phyloP scores from a whole-genome alignment of 2,797 vertebrate species.

The Pampus argenteus region DNA sequence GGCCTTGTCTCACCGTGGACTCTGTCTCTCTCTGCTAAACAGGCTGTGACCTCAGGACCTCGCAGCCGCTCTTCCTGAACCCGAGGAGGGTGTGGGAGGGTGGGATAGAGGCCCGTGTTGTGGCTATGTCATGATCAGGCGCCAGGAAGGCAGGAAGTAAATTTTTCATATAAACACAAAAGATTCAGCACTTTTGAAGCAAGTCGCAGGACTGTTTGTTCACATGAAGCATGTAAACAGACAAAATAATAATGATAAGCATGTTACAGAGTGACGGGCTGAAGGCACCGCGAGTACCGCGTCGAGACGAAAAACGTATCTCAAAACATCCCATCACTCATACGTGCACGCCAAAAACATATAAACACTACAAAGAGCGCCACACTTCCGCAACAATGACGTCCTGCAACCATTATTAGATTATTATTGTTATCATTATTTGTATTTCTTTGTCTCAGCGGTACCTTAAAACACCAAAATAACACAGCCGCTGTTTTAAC shows the following conservation, averaged over 20 bases:
- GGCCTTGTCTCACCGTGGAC: not conserved
- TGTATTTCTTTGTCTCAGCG: too few relatives aligned
- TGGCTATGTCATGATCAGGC: constrained; percentile 71
- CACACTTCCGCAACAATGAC: too few relatives aligned
- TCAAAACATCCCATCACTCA: constrained; percentile 4
- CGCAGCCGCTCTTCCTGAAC: constrained; percentile 46
- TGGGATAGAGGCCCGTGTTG: constrained; percentile 63
- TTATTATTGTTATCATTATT: too few relatives aligned
- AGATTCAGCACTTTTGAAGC: constrained; percentile 62
- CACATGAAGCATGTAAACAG: constrained; percentile 24
- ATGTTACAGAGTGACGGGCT: not conserved
- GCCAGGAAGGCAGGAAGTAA: constrained; percentile 74
- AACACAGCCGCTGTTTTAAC: too few relatives aligned
- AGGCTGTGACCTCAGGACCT: constrained; percentile 45
- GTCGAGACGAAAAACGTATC: not conserved
- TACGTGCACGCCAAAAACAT: too few relatives aligned
- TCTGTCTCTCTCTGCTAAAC: constrained; percentile 33
- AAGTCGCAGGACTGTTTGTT: constrained; percentile 41
- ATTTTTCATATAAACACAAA: constrained; percentile 67
- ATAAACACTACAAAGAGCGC: too few relatives aligned
- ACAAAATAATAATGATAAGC: constrained; percentile 35
- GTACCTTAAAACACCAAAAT: too few relatives aligned
- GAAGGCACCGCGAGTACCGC: constrained; percentile 6
- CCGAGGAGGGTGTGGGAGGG: too few relatives aligned
- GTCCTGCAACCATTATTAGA: too few relatives aligned